Base-by-base conservation (phyloP, 2,113 vertebrate species). In the Paralichthys olivaceus region DNA sequence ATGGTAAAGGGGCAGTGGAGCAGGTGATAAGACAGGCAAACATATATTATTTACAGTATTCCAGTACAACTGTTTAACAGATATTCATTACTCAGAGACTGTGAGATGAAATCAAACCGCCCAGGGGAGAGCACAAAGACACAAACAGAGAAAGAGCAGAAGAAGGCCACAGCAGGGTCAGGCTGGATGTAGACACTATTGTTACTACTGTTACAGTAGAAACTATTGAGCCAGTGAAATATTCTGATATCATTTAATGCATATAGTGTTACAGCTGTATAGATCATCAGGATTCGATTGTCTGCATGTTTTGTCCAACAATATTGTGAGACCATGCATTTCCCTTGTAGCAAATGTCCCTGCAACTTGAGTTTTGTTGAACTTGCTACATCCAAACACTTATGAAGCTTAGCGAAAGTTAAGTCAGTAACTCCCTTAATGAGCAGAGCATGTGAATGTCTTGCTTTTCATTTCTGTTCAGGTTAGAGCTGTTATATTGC, bases 91-190 rank as follows among this genome's bases (percentile, higher is more conserved):
- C 51, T 47, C 17, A 43, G 57, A 17, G 22, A 28, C 43, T 32
- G 20, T 63, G 7, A 59, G 47, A 56, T 4, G 12, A 67, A 64
- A 79, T 79, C 51, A 64, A 72, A 63, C 54, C 2, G 11, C 45
- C 54, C n/a, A 45, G 3, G 5, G n/a, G 58, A 61, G 64, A 66
- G n/a, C 37, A 45, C 37, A 63, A 13, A 61, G 23, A 57, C 45
- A 49, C 45, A 49, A 15, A 49, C 45, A 49, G 15, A 49, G 15
- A 49, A 19, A 49, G 45, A 57, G 65, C n/a, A 55, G 65, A 37
- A 7, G 25, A 29, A 13, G 45, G 47, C 26, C 26, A 17, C 26
- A 56, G 22, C 4, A 20, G 23, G 51, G 5, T 4, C 51, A 25
- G 37, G 17, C 43, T 20, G 45, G 22, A n/a, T 19, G 25, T 5